Evolutionary conservation across 2,113 vertebrate genomes (phyloP).

Genomic region (Siphamia tubifer): DNA sequence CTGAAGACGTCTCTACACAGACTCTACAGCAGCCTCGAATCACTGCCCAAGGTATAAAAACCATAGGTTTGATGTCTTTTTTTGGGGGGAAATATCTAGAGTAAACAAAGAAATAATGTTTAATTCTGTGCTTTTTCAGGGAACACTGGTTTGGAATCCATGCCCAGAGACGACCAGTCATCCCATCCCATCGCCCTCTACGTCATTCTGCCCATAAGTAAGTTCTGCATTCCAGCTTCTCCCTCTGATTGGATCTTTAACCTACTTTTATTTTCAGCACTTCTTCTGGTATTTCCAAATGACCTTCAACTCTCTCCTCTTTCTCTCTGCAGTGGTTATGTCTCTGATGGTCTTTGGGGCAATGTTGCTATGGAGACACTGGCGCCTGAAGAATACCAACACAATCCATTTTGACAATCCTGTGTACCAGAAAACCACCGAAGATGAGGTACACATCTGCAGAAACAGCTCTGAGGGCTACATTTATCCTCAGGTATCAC

Average conservation of each 20-base stretch:
- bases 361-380: constrained; percentile 84
- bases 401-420: constrained; percentile 93
- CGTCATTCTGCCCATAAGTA: constrained; percentile 82
- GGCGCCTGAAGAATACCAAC: constrained; percentile 85
- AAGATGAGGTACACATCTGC: constrained; percentile 86
- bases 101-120: background rate
- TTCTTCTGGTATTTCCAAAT: background rate
- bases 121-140: constrained; percentile 18
- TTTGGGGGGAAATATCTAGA: background rate
- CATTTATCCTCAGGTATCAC: constrained; percentile 83
- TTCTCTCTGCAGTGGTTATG: constrained; percentile 66
- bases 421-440: constrained; percentile 91
- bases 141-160: constrained; percentile 2
- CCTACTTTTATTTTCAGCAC: background rate
- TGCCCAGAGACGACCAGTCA: constrained; percentile 19
- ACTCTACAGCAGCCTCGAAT: constrained; percentile 5
- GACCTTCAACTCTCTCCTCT: background rate
- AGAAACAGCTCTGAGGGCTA: constrained; percentile 85
- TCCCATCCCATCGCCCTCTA: constrained; percentile 70
- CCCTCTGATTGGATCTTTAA: background rate
- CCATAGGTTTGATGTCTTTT: background rate
- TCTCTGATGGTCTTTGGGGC: constrained; percentile 73
- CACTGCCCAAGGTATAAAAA: constrained; percentile 52
- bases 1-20: background rate
- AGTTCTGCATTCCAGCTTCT: constrained; percentile 49